These are phyloP conservation scores for Philereme transversata DNA, from an alignment of 2,888 invertebrate genomes.

Conservation along the genomic window DNA sequence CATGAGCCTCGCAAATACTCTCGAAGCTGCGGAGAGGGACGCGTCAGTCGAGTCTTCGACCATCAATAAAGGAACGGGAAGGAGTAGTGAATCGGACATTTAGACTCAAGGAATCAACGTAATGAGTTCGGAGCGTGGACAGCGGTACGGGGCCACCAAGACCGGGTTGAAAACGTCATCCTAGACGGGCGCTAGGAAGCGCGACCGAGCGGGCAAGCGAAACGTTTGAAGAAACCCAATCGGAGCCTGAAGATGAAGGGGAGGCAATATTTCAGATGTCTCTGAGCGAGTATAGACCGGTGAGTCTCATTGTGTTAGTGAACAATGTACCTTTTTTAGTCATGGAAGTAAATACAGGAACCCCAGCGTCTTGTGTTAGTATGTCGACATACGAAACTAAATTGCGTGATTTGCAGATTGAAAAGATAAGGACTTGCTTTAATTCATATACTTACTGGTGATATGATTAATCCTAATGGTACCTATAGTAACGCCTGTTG, in stretches of 20 bases:
- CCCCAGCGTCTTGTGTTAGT: not conserved
- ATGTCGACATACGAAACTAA: conserved; percentile 12
- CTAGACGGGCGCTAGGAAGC: not conserved
- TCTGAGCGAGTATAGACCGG: conserved; percentile 9
- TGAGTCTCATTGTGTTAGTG: conserved; percentile 3
- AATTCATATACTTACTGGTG: conserved; percentile 14
- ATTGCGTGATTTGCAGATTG: not conserved
- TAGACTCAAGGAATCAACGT: conserved; percentile 1
- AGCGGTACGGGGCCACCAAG: conserved; percentile 1
- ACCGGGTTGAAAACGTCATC: not conserved
- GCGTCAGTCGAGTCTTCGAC: no score
- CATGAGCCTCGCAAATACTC: not conserved
- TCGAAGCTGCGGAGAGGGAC: conserved; percentile 21
- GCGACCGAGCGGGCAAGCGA: not conserved
- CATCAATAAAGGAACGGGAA: no score
- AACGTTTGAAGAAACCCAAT: not conserved
- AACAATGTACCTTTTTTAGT: not conserved
- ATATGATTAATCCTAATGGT: not conserved
- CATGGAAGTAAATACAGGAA: not conserved
- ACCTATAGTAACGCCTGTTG: not conserved
- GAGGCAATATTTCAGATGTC: conserved; percentile 10
- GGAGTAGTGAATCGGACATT: no score
- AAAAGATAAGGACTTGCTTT: conserved; percentile 2
- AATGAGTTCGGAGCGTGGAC: conserved; percentile 11
- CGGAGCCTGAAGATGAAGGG: not conserved